Base-by-base conservation (phyloP, 2,113 vertebrate species). In the Vulpes vulpes region DNA sequence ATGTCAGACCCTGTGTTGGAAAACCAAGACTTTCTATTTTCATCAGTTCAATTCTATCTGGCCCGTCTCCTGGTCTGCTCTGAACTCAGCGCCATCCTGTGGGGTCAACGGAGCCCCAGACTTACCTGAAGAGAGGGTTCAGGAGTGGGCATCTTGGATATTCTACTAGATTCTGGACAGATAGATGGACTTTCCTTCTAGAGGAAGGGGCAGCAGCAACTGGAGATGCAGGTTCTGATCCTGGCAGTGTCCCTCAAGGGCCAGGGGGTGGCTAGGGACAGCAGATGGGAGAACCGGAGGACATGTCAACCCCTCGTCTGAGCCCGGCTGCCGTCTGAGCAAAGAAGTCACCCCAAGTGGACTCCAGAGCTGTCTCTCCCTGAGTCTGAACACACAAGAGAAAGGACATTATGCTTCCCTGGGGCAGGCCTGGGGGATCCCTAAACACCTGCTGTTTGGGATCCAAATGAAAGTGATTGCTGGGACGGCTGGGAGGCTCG, bases 81-180 rank as follows among this genome's bases (percentile, higher is more conserved):
- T 23, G n/a, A 43, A 51, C 27, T 9, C 71, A 81, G 38, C 8
- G 38, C 73, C 8, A 7, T 16, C 22, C 73, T 7, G 6, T 8
- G 51, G 76, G 30, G 25, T 69, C 64, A 4, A 1, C 38, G 0
- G 19, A 73, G 87, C 27, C 64, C 11, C 51, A n/a, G 22, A 23
- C 14, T 16, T 55, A 20, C 73, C 71, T 0, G 30, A 57, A 35
- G 22, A 4, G 30, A 53, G 55, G 32, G 5, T 22, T 35, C 7
- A 1, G 1, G 5, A 25, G 69, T 17, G 27, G 32, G 32, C 9
- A 0, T 15, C 0, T 2, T 2, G 5, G 43, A 43, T 16, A 9
- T n/a, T 38, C 30, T 16, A 35, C 55, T 0, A 3, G 1, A 1
- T 67, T 59, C 64, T 69, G 51, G n/a, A 12, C 2, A 53, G 57